phyloP scores from a whole-genome alignment of 2,113 vertebrate species.

The Nothoprocta pentlandii region DNA sequence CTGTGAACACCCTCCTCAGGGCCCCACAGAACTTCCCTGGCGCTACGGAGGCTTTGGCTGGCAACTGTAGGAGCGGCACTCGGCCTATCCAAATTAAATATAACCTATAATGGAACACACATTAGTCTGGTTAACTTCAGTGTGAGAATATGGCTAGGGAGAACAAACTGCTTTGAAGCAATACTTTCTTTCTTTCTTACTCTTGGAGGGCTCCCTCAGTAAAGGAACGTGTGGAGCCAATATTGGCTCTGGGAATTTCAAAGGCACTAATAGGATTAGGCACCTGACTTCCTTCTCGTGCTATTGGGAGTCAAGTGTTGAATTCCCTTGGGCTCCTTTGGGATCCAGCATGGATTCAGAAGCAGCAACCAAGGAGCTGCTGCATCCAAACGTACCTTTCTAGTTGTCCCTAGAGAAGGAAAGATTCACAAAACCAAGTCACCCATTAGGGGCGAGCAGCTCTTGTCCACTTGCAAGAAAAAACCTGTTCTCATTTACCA shows the following conservation, averaged over 20 bases:
- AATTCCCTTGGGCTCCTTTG: slow-evolving; percentile 1
- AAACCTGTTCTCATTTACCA: not conserved
- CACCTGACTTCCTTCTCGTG: slow-evolving; percentile 28
- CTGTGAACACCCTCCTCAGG: too few species aligned
- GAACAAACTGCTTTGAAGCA: slow-evolving; percentile 19
- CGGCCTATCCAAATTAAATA: slow-evolving; percentile 46
- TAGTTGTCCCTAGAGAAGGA: not conserved
- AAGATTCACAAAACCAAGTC: not conserved
- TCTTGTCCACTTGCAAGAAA: not conserved
- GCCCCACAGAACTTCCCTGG: not conserved
- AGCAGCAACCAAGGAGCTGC: not conserved
- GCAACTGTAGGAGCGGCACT: slow-evolving; percentile 8
- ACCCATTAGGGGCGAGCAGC: not conserved
- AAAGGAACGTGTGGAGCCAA: slow-evolving; percentile 14
- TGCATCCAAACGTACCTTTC: not conserved
- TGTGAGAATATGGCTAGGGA: not conserved
- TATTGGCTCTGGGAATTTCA: slow-evolving; percentile 50
- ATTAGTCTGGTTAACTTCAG: slow-evolving; percentile 26
- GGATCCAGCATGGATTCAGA: not conserved
- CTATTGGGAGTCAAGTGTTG: slow-evolving; percentile 5
- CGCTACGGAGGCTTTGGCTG: not conserved
- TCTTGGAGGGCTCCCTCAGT: not conserved
- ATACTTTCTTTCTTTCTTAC: not conserved
- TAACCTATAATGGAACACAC: not conserved
- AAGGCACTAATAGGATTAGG: slow-evolving; percentile 48